Percentiles rank a stretch among this genome's conserved stretches.
Evolutionary conservation across 2,113 vertebrate species (phyloP).

Genomic region (Zosterops japonicus): DNA sequence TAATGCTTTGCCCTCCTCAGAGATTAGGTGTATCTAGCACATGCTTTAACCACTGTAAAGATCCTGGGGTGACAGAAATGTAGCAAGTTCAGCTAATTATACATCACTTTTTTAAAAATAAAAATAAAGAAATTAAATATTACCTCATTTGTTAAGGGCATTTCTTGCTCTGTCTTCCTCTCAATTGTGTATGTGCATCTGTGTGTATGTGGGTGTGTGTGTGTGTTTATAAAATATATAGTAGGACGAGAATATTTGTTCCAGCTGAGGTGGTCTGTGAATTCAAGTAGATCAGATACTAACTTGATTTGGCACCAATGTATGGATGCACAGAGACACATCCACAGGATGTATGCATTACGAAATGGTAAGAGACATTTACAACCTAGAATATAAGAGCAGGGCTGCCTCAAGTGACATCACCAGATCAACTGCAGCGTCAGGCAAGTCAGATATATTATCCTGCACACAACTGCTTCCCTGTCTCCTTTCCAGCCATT

Average conservation of each 20-base stretch:
- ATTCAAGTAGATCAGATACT: constrained; percentile 71
- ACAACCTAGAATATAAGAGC: constrained; percentile 78
- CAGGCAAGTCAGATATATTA: constrained; percentile 72
- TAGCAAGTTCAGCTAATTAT: not conserved
- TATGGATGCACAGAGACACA: constrained; percentile 71
- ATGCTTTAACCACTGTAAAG: not conserved
- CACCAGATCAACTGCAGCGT: constrained; percentile 76
- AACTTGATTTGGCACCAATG: constrained; percentile 72
- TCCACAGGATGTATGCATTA: constrained; percentile 74
- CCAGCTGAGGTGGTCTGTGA: constrained; percentile 63
- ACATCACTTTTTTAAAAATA: too few species aligned
- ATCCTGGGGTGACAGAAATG: not conserved
- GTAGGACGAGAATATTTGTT: constrained; percentile 54
- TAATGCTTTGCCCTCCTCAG: not conserved
- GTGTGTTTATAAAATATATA: constrained; percentile 36
- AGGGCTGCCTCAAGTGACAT: constrained; percentile 80
- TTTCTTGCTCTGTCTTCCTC: not conserved
- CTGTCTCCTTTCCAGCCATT: constrained; percentile 29
- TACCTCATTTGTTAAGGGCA: not conserved
- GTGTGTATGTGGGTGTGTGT: not conserved
- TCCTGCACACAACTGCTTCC: constrained; percentile 60
- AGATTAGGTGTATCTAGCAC: not conserved
- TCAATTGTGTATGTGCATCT: not conserved
- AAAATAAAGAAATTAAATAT: not conserved
- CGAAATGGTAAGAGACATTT: constrained; percentile 77